A percentile compares a stretch with the other conserved stretches of the same genome.
These are phyloP conservation scores for Stichodactyla mertensii DNA, from an alignment of 64 coral and sea anemone genomes.

Conservation along the genomic window DNA sequence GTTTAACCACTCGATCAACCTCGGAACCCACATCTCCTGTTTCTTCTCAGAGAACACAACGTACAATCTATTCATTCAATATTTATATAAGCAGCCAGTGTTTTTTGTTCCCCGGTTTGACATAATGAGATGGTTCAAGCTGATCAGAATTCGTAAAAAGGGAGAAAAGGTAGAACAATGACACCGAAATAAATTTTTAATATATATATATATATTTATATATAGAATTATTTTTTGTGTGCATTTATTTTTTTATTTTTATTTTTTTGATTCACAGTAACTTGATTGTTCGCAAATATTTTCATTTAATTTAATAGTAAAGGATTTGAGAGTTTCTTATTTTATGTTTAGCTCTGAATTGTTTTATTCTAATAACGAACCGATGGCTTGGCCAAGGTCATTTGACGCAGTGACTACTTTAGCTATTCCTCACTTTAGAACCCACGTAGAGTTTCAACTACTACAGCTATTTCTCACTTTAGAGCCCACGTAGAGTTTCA, in stretches of 20 bases:
- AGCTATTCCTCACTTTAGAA: neutral
- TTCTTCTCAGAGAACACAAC: neutral
- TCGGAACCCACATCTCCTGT: neutral
- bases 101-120: neutral
- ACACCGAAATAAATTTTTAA: no score
- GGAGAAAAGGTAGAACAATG: neutral
- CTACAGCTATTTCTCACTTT: no score
- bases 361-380: neutral
- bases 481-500: no score
- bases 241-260: neutral
- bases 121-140: conserved; percentile 1
- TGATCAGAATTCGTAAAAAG: neutral
- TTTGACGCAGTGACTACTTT: neutral
- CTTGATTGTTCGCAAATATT: no score
- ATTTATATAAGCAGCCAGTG: neutral
- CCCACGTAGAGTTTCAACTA: no score
- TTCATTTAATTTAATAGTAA: neutral
- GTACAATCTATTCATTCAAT: neutral
- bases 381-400: neutral
- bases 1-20: neutral
- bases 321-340: neutral
- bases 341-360: neutral
- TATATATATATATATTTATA: no score
- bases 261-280: neutral
- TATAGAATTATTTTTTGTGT: no score